Base-by-base conservation (phyloP, 2,797 vertebrate species). In the Cyclura pinguis region DNA sequence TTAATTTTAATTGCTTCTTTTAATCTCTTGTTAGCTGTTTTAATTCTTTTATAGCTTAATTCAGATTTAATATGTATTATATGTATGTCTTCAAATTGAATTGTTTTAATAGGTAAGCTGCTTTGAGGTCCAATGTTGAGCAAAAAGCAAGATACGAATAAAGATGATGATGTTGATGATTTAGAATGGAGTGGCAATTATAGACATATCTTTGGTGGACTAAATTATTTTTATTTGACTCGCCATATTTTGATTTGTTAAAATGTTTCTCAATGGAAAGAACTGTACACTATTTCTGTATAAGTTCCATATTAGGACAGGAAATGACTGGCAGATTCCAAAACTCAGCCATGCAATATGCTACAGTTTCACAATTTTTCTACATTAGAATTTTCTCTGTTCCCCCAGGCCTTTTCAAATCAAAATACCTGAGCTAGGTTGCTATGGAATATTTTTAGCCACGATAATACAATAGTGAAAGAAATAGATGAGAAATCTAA, bases 371-470 rank as follows among this genome's bases (percentile, higher is more conserved):
- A 88, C 55, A 13, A n/a, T 92, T 91, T 88, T 80, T 55, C 78
- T 78, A 92, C 20, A 64, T 89, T 1, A 76, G 1, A 1, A 69
- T 92, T 92, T 92, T 88, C 32, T 95, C 32, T 92, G 0, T 84
- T 94, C 89, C 85, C 22, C 80, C 14, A 86, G 55, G 24, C n/a
- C 73, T 89, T 95, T 47, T 85, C 94, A 94, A 93, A 92, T 91
- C 76, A 89, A 87, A 29, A 55, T 76, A 86, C 64, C 64, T 89
- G 59, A 90, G 93, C 84, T 29, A 94, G 86, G 88, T 92, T 93
- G 72, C 0, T 52, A 42, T 87, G 94, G 57, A 84, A 72, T 93
- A 13, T 74, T 89, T 93, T 93, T 93, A 81, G 47, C 57, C 80
- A 84, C 29, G 88, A 10, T 74, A 84, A n/a, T 7, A 5, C 42